These are phyloP conservation scores for Stichodactyla helianthus DNA, from an alignment of 64 coral and sea anemone genomes.

Conservation along the genomic window DNA sequence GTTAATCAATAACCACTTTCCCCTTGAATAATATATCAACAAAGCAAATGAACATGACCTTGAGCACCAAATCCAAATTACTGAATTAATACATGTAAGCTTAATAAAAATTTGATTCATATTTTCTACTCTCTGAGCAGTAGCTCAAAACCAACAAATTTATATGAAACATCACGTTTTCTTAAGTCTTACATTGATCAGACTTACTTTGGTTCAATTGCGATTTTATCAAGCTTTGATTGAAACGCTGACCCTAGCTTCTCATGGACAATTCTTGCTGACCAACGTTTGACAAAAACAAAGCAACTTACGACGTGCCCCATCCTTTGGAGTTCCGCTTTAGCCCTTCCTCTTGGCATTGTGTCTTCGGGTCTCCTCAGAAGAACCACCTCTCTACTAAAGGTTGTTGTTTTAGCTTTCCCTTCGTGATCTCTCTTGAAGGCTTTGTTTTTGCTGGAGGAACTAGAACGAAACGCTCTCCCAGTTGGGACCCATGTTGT, in stretches of 20 bases:
- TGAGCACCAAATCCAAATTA: neutral
- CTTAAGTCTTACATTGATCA: neutral
- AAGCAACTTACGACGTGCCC: constrained; percentile 56
- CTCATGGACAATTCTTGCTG: constrained; percentile 26
- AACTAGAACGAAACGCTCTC: neutral
- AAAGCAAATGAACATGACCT: neutral
- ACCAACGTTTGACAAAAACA: constrained; percentile 49
- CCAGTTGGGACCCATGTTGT: neutral
- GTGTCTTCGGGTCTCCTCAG: constrained; percentile 24
- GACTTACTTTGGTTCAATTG: constrained; percentile 33
- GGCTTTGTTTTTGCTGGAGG: neutral
- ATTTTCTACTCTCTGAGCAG: neutral
- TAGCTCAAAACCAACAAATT: neutral
- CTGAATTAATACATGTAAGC: neutral
- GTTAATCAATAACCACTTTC: neutral
- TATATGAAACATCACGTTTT: too few species aligned
- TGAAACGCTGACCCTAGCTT: constrained; percentile 44
- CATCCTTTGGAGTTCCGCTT: constrained; percentile 58
- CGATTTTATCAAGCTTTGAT: constrained; percentile 21
- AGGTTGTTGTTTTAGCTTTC: too few species aligned
- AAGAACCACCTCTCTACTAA: constrained; percentile 42
- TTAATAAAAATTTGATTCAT: neutral
- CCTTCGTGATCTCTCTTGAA: neutral
- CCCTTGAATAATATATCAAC: neutral
- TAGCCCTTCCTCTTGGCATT: constrained; percentile 33